phyloP scores from a whole-genome alignment of 2,888 invertebrate species.

The Sinohyriopsis cumingii region DNA sequence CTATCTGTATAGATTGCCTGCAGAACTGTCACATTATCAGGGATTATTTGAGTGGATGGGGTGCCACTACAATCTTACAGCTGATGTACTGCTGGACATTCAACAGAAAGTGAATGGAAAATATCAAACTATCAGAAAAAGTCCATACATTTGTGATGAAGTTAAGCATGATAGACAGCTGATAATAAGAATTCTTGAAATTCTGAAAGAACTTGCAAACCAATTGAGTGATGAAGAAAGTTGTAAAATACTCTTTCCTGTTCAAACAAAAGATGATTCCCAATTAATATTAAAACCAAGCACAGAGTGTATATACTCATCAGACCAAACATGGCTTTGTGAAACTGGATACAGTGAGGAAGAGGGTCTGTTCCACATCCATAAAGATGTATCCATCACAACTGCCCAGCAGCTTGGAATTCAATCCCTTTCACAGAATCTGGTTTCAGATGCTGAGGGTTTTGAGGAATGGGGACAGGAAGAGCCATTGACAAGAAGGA shows the following conservation, averaged over 20 bases:
- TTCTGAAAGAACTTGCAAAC: conserved; percentile 18
- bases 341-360: conserved; percentile 15
- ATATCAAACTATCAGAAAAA: neutral
- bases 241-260: conserved; percentile 11
- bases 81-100: neutral
- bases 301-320: conserved; percentile 17
- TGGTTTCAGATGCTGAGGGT: conserved; percentile 44
- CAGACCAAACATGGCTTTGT: conserved; percentile 15
- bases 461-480: conserved; percentile 56
- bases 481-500: conserved; percentile 56
- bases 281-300: conserved; percentile 8
- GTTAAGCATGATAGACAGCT: neutral
- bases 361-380: conserved; percentile 46
- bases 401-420: conserved; percentile 57
- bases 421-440: conserved; percentile 45
- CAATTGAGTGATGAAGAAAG: conserved; percentile 1
- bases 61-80: conserved; percentile 9
- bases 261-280: conserved; percentile 9
- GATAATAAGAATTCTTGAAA: conserved; percentile 6
- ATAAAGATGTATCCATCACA: conserved; percentile 39
- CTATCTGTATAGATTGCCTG: conserved; percentile 22
- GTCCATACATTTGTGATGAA: neutral
- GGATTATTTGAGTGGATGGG: conserved; percentile 16
- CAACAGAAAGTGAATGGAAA: conserved; percentile 13
- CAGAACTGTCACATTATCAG: conserved; percentile 13